Evolutionary conservation across 2,113 vertebrate genomes (phyloP).

Genomic region (Prietella phreatophila): DNA sequence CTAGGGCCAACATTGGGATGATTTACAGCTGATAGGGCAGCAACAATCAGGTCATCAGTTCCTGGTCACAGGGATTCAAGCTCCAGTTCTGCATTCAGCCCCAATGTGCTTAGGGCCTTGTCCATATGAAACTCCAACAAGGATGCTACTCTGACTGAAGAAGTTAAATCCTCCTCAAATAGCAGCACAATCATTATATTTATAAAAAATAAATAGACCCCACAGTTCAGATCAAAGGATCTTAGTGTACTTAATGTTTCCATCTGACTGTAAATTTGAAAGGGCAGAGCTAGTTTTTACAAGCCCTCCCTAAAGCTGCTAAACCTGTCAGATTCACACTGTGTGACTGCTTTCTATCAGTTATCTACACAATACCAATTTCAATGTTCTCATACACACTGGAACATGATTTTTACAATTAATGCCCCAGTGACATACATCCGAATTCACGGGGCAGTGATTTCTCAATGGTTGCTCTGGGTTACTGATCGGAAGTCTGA

Average conservation of each 20-base stretch:
- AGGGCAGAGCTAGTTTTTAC: neutral
- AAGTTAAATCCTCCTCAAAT: too few relatives aligned
- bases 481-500: too few relatives aligned
- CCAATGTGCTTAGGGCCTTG: neutral
- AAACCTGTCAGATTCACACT: neutral
- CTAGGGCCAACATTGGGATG: neutral
- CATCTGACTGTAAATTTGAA: neutral
- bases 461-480: too few relatives aligned
- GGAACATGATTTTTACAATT: neutral
- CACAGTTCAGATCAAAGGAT: neutral
- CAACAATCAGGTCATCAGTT: neutral
- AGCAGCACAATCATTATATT: too few relatives aligned
- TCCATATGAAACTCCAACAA: too few relatives aligned
- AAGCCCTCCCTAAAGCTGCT: neutral
- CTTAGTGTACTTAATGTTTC: neutral
- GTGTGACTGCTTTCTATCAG: too few relatives aligned
- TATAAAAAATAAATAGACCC: too few relatives aligned
- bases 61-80: neutral
- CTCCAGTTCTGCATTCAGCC: neutral
- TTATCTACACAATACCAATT: neutral
- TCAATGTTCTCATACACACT: neutral
- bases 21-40: neutral
- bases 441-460: too few relatives aligned
- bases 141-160: too few relatives aligned
- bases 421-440: neutral